Conservation (phyloP, 2,113 vertebrate genomes). For the Oreochromis tanganicae region DNA sequence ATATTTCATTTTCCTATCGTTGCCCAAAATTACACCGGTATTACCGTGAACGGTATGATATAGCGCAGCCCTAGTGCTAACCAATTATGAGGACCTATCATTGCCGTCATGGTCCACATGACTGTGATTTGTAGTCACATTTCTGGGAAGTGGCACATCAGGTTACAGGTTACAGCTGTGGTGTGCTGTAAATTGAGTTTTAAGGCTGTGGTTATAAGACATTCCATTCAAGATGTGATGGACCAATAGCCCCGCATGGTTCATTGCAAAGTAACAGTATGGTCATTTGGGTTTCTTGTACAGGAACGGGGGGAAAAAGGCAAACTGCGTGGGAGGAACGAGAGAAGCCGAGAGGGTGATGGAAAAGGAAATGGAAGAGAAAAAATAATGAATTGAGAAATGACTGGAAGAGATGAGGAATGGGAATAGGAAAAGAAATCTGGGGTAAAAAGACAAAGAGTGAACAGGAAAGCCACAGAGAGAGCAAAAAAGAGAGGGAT, state of each 20-base stretch:
- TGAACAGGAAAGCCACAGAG: background rate
- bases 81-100: background rate
- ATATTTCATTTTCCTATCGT: too few relatives aligned
- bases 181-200: background rate
- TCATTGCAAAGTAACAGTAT: background rate
- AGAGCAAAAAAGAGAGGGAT: background rate
- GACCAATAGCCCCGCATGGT: background rate
- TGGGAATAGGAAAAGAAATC: background rate
- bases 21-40: too few relatives aligned
- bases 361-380: background rate
- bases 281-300: background rate
- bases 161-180: background rate
- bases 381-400: background rate
- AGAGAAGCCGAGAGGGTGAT: background rate
- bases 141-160: background rate
- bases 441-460: background rate
- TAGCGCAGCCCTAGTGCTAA: background rate
- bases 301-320: accelerated
- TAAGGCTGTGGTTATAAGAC: background rate
- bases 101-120: background rate
- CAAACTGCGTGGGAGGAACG: background rate
- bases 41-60: too few relatives aligned
- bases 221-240: background rate
- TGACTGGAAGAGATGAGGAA: background rate
- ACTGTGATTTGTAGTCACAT: background rate